Evolutionary conservation across 2,888 invertebrate genomes (phyloP), one percentile per base, ranked within the genome.

Genomic region (Callyntrura guangdongensis): DNA sequence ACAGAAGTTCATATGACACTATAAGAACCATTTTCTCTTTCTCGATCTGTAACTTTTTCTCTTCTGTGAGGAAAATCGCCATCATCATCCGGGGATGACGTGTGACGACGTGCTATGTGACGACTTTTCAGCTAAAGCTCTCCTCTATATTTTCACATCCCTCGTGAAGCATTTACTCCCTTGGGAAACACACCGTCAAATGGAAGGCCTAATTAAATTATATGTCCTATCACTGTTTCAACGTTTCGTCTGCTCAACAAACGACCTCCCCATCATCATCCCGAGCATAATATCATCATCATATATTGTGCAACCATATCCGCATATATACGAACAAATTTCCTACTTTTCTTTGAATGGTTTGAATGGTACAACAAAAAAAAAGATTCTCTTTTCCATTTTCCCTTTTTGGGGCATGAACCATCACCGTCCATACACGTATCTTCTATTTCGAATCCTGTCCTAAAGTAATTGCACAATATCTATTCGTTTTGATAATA

Each of bases 141-240:
- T 61, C 84, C 74, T 85, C 22, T 72, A 25, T 72, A 72, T 64
- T 85, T 56, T 27, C 85, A 45, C 59, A 22, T 86, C 90, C 82
- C 90, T 86, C 82, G 53, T 45, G 77, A 61, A 90, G 82, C 81
- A 86, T 61, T 87, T 64, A 83, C 90, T 93, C 94, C 93, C 94
- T 89, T 85, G 94, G 93, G 94, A 94, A 92, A 93, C 93, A 93
- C 93, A 94, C 96, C 96, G 96, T 97, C 97, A 97, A 97, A 97
- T 97, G 97, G 96, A 97, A 96, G 96, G 96, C 93, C 96, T 97
- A 97, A 97, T 96, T 96, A 96, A 96, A 96, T 97, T 97, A 97
- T 96, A 96, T 94, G 93, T 93, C 93, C 94, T 93, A 94, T 93
- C 94, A 94, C 94, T 92, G 93, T 93, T 93, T 91, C 93, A 94